phyloP scores from a whole-genome alignment of 2,888 invertebrate species.

The Amitus sp. region DNA sequence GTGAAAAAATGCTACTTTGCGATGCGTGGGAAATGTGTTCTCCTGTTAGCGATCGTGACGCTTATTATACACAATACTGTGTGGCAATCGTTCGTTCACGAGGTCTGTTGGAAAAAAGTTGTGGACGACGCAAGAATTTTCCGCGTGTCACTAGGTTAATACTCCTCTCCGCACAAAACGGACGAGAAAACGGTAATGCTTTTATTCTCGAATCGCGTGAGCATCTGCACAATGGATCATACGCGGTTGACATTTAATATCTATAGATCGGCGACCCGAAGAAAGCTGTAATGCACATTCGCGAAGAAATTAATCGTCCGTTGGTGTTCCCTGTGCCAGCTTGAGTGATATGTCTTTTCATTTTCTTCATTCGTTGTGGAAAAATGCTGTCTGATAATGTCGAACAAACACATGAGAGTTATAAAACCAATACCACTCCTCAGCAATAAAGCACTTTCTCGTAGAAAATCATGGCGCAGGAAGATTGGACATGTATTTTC shows the following conservation, averaged over 20 bases:
- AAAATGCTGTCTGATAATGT: background rate
- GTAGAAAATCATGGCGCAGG: background rate
- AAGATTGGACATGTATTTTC: background rate
- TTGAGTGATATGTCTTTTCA: conserved; percentile 1
- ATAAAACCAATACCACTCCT: conserved; percentile 1
- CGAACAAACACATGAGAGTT: background rate
- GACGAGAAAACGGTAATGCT: conserved; percentile 39
- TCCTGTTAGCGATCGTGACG: conserved; percentile 23
- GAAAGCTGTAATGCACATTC: conserved; percentile 37
- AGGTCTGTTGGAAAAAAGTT: background rate
- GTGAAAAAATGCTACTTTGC: conserved; percentile 13
- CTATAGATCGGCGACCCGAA: conserved; percentile 32
- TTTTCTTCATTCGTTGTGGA: background rate
- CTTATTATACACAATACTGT: conserved; percentile 35
- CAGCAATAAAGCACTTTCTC: no score
- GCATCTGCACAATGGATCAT: conserved; percentile 38
- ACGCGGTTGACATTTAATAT: conserved; percentile 40
- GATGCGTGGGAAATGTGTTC: conserved; percentile 33
- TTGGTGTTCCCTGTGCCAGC: background rate
- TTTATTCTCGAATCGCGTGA: conserved; percentile 28
- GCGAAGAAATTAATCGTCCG: conserved; percentile 13
- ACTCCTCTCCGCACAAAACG: conserved; percentile 30
- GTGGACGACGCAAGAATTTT: conserved; percentile 27
- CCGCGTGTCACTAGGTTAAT: conserved; percentile 41
- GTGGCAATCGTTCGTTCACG: conserved; percentile 27